Evolutionary conservation across 2,888 invertebrate species (phyloP).

Genomic region (Spilosoma lubricipeda): DNA sequence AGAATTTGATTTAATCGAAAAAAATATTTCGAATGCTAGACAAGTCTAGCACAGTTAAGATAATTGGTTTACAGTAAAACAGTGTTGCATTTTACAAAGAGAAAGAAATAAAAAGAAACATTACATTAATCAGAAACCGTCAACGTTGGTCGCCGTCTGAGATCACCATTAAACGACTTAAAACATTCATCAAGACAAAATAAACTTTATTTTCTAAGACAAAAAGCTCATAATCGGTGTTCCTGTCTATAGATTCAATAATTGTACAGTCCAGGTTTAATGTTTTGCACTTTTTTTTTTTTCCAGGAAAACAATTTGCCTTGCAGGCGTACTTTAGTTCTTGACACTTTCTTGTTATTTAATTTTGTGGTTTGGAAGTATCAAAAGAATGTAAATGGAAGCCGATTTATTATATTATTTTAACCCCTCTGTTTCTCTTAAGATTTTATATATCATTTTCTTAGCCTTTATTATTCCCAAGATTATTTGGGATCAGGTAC

Average conservation of each 20-base stretch:
- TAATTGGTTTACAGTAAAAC: conserved; percentile 7
- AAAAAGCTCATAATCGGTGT: conserved; percentile 10
- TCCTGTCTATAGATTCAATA: conserved; percentile 19
- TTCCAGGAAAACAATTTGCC: conserved; percentile 37
- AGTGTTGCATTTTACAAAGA: conserved; percentile 1
- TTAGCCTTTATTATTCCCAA: too few species aligned
- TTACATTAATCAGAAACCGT: conserved; percentile 14
- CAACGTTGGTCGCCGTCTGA: conserved; percentile 14
- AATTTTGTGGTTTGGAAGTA: not conserved
- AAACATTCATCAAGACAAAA: not conserved
- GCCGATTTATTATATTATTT: conserved; percentile 5
- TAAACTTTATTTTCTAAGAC: not conserved
- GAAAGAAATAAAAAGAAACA: conserved; percentile 7
- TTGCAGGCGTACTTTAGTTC: conserved; percentile 34
- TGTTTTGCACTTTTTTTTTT: conserved; percentile 21
- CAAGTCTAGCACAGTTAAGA: not conserved
- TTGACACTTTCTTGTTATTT: conserved; percentile 38
- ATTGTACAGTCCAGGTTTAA: conserved; percentile 29
- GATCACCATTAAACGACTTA: conserved; percentile 3
- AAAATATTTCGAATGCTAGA: not conserved
- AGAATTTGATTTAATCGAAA: not conserved
- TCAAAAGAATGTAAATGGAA: conserved; percentile 18
- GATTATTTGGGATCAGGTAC: too few species aligned
- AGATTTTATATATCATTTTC: too few species aligned
- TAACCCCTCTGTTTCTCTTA: too few species aligned